phyloP scores from a whole-genome alignment of 2,113 vertebrate species.

The Heloderma charlesbogerti region DNA sequence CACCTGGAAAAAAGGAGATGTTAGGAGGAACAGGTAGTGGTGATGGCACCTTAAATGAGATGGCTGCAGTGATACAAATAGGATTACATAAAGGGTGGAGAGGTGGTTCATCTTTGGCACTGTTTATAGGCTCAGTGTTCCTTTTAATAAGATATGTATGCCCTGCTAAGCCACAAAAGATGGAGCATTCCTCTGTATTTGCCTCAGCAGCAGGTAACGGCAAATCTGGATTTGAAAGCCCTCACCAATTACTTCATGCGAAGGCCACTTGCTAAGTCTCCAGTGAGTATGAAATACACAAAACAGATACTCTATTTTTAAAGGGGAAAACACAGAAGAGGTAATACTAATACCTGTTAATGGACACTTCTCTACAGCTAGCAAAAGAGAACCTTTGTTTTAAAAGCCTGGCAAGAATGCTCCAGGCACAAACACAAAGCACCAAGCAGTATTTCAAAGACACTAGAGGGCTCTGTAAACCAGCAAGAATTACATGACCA shows the following conservation, averaged over 20 bases:
- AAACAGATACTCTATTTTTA: background rate
- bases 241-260: background rate
- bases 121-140: background rate
- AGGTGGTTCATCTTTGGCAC: background rate
- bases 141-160: background rate
- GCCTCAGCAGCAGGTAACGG: background rate
- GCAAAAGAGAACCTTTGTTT: background rate
- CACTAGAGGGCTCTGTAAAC: rapidly evolving
- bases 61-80: background rate
- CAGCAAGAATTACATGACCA: background rate
- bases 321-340: background rate
- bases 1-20: background rate
- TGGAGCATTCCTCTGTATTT: background rate
- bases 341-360: background rate
- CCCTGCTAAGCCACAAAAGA: background rate
- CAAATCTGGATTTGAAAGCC: background rate
- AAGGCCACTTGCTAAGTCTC: background rate
- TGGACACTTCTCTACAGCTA: background rate
- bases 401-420: background rate
- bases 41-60: background rate
- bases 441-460: background rate
- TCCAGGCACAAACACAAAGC: background rate
- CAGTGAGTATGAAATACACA: background rate
- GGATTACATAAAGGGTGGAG: background rate
- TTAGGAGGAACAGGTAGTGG: background rate